Evolutionary conservation across 2,113 vertebrate species (phyloP).

Genomic region (Panthera leo): DNA sequence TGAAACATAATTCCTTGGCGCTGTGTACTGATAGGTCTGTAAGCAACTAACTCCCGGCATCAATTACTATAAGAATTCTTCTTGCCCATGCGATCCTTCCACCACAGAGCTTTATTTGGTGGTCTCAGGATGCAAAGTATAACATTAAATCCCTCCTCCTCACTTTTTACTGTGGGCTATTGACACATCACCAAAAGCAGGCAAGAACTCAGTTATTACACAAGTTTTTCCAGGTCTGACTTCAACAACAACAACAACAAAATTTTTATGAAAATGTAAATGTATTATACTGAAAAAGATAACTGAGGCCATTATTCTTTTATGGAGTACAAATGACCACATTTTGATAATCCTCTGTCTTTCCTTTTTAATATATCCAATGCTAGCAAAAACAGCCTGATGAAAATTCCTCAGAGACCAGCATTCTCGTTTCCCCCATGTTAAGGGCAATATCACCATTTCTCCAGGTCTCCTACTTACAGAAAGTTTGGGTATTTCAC

Average conservation of each 20-base stretch:
- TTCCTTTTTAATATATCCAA: constrained; percentile 61
- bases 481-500: constrained; percentile 57
- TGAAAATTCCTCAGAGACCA: constrained; percentile 40
- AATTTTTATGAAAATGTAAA: constrained; percentile 50
- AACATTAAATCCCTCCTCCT: not conserved
- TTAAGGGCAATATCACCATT: constrained; percentile 31
- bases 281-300: constrained; percentile 35
- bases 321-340: constrained; percentile 52
- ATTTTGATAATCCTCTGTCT: constrained; percentile 51
- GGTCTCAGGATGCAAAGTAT: not conserved
- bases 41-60: not conserved
- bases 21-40: not conserved
- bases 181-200: not conserved
- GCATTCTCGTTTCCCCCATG: not conserved
- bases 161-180: not conserved
- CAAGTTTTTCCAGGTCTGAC: constrained; percentile 27
- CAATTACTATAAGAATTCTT: not conserved
- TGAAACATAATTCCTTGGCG: no score
- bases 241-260: not conserved
- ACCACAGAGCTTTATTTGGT: not conserved
- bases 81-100: not conserved
- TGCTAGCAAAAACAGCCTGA: constrained; percentile 35
- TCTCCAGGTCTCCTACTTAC: constrained; percentile 3
- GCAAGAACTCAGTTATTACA: not conserved
- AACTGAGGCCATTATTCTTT: constrained; percentile 51